phyloP scores from a whole-genome alignment of 2,888 invertebrate species.

The Nezara viridula region DNA sequence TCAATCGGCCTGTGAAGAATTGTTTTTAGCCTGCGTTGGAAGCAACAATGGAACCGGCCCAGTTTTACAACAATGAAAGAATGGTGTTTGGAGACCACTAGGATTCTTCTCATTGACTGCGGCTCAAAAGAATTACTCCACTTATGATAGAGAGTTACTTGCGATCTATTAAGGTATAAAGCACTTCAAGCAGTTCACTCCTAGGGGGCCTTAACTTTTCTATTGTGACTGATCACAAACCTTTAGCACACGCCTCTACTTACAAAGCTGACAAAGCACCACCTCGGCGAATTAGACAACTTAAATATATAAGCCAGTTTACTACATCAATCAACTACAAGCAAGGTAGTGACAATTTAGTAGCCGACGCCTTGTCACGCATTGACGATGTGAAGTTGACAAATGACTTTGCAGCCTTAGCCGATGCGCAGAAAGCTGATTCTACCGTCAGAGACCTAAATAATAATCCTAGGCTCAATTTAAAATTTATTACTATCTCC shows the following conservation, averaged over 20 bases:
- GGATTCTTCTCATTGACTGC: not conserved
- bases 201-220: not conserved
- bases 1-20: not conserved
- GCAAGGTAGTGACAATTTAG: not conserved
- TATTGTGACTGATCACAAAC: constrained; percentile 29
- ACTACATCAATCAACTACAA: not conserved
- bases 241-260: not conserved
- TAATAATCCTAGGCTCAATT: not conserved
- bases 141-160: constrained; percentile 42
- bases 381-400: not conserved
- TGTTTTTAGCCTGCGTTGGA: not conserved
- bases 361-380: constrained; percentile 17
- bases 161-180: too few species aligned
- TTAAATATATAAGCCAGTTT: not conserved
- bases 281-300: not conserved
- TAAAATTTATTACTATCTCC: not conserved
- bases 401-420: not conserved
- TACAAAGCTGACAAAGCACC: not conserved
- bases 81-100: not conserved
- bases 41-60: not conserved
- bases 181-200: not conserved
- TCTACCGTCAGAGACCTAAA: not conserved
- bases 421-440: not conserved
- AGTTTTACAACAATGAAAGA: not conserved
- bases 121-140: not conserved